Base-by-base conservation (phyloP, 2,113 vertebrate genomes). In the Leucopsar rothschildi region DNA sequence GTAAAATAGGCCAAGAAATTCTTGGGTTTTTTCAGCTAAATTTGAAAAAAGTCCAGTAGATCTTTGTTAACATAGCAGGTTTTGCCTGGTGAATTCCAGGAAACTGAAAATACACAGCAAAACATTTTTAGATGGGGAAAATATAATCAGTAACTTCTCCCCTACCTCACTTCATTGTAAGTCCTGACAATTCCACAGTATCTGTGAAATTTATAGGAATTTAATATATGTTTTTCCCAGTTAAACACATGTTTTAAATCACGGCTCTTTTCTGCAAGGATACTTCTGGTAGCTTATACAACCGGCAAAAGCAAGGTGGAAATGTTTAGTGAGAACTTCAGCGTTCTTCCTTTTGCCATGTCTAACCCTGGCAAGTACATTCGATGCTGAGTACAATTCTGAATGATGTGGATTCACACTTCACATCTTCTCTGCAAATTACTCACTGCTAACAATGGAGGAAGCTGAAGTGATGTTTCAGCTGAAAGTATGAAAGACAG, bases 1-100 rank as follows among this genome's bases (percentile, higher is more conserved):
- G 50, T 83, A 90, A 86, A 84, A 70, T 33, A 70, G 45, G 68
- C 75, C 85, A 95, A 90, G 45, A 94, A 82, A 64, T 73, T 92
- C n/a, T 72, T 59, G 39, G 28, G 18, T 29, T 94, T 93, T 65
- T 77, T 86, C 68, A 86, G 35, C 27, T 86, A 45, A 65, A 40
- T 42, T 88, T 88, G 78, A 80, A 88, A 70, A 71, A 78, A 12
- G 22, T 82, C 60, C 75, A 83, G 42, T 15, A 70, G 71, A 29
- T 75, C 77, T 88, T 77, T 93, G 63, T 83, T 78, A 94, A 40
- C 24, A 57, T 31, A 82, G 27, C 68, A 86, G 60, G 18, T 86
- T 95, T 88, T 88, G 40, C 28, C 56, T 86, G 55, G 16, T 75
- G 56, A 93, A 86, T 93, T 73, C 61, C 68, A 73, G 39, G 52